A percentile compares a stretch with the other conserved stretches of the same genome.
Evolutionary conservation across 2,888 invertebrate genomes (phyloP).

Genomic region (Drosophila robusta): DNA sequence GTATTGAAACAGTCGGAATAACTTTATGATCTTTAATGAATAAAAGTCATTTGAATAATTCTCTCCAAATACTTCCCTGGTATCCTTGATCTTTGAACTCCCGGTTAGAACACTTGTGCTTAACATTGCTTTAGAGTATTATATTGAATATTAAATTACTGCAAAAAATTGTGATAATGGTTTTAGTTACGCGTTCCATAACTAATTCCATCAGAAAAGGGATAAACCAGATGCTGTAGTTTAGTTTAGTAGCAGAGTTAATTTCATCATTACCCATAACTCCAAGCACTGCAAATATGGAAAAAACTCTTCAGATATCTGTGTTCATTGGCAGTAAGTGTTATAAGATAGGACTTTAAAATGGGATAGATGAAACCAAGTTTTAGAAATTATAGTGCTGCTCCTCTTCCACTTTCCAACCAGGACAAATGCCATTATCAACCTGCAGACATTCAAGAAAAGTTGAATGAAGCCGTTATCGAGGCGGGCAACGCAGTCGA

Average conservation of each 20-base stretch:
- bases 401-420: conserved; percentile 1
- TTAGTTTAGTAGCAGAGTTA: neutral
- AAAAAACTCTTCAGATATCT: neutral
- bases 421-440: neutral
- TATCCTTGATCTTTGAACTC: no score
- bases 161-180: neutral
- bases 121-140: no score
- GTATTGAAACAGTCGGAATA: no score
- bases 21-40: no score
- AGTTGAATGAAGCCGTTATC: neutral
- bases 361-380: neutral
- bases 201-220: neutral
- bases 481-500: neutral
- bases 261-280: neutral
- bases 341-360: neutral
- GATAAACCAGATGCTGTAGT: neutral
- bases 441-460: neutral
- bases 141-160: no score
- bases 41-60: no score
- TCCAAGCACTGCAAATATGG: conserved; percentile 3
- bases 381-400: neutral
- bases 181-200: neutral
- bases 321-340: conserved; percentile 7
- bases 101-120: no score
- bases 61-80: no score